phyloP scores from a whole-genome alignment of 2,113 vertebrate species.

The Gobius niger region DNA sequence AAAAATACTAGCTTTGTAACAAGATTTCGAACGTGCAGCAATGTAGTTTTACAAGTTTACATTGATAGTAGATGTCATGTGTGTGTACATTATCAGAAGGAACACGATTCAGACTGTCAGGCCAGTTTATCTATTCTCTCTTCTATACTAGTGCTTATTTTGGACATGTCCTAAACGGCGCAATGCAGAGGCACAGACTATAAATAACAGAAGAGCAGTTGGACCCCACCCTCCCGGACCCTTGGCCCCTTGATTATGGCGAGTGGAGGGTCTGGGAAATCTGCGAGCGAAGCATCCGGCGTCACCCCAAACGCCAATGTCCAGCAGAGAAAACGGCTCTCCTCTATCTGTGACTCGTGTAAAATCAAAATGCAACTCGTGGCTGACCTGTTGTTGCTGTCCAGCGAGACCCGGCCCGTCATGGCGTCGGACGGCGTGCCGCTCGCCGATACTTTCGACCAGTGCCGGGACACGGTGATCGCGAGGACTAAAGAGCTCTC shows the following conservation, averaged over 20 bases:
- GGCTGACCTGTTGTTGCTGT: constrained; percentile 94
- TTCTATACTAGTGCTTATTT: constrained; percentile 26
- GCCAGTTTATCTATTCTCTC: constrained; percentile 66
- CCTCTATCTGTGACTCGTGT: constrained; percentile 89
- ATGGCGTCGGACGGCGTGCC: constrained; percentile 82
- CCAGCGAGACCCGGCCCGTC: constrained; percentile 94
- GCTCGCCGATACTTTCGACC: constrained; percentile 91
- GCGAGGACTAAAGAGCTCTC: constrained; percentile 97
- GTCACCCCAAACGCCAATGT: constrained; percentile 70
- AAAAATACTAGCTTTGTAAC: constrained; percentile 1
- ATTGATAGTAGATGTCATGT: constrained; percentile 44
- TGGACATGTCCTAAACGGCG: constrained; percentile 61
- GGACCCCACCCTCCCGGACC: constrained; percentile 40
- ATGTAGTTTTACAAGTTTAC: constrained; percentile 58
- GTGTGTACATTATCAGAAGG: constrained; percentile 69
- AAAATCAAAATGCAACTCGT: constrained; percentile 99
- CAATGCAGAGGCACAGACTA: constrained; percentile 52
- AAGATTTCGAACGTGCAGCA: constrained; percentile 29
- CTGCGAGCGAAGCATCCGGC: constrained; percentile 82
- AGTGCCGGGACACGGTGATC: constrained; percentile 96
- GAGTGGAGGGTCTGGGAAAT: constrained; percentile 90
- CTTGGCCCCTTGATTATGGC: constrained; percentile 81
- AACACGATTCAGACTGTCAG: constrained; percentile 67
- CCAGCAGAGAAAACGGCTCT: constrained; percentile 89
- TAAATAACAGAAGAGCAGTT: constrained; percentile 51